These are phyloP conservation scores for Naso thynnoides DNA, from an alignment of 2,797 vertebrate genomes.

Conservation along the genomic window DNA sequence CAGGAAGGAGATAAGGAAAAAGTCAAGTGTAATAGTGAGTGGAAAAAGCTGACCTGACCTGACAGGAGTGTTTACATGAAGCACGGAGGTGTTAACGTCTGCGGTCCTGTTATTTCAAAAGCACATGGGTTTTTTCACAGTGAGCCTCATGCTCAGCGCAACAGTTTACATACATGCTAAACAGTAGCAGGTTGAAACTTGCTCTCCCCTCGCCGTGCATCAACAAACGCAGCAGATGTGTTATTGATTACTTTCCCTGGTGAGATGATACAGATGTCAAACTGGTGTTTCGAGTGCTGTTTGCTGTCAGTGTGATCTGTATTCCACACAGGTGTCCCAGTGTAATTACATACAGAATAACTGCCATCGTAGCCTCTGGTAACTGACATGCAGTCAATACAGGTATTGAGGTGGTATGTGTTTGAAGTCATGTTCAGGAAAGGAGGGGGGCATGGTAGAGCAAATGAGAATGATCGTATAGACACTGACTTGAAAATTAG, in stretches of 20 bases:
- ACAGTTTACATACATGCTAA: conserved; percentile 53
- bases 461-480: not conserved
- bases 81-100: conserved; percentile 6
- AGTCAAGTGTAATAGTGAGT: not conserved
- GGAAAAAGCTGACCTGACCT: conserved; percentile 59
- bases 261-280: conserved; percentile 46
- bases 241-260: conserved; percentile 49
- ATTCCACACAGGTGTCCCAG: conserved; percentile 37
- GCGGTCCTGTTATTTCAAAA: conserved; percentile 39
- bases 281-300: not conserved
- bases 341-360: conserved; percentile 48
- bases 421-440: conserved; percentile 28
- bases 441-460: not conserved
- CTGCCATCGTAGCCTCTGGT: conserved; percentile 20
- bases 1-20: conserved; percentile 8
- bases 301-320: conserved; percentile 36
- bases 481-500: conserved; percentile 15
- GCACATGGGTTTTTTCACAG: conserved; percentile 53
- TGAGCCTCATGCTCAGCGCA: conserved; percentile 7
- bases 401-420: conserved; percentile 38
- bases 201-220: not conserved
- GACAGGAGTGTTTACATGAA: conserved; percentile 47
- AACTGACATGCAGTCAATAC: conserved; percentile 35
- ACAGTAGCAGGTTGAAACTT: conserved; percentile 1
- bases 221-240: conserved; percentile 15